Evolutionary conservation across 2,888 invertebrate species (phyloP).

Genomic region (Laothoe populi): DNA sequence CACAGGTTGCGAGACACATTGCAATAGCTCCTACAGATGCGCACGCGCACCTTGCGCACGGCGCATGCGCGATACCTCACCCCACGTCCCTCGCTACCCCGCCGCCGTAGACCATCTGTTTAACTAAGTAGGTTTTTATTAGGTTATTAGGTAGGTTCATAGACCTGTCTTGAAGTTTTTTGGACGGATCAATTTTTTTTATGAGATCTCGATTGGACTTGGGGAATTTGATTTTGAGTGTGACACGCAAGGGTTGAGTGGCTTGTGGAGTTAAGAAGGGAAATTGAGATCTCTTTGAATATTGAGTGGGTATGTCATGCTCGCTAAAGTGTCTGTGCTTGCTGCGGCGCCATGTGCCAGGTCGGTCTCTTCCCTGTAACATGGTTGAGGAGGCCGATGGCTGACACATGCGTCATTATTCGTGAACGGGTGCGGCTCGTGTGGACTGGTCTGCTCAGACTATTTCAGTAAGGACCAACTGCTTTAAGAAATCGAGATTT

Average conservation of each 20-base stretch:
- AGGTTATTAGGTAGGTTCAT: no score
- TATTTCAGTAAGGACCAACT: no score
- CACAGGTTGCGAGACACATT: constrained; percentile 22
- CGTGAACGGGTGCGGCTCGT: no score
- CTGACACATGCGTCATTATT: no score
- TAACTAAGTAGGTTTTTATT: constrained; percentile 30
- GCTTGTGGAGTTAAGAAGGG: neutral
- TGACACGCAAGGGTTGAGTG: neutral
- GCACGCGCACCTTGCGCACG: constrained; percentile 34
- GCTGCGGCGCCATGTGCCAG: no score
- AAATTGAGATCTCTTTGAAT: neutral
- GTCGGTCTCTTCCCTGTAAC: no score
- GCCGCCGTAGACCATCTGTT: constrained; percentile 32
- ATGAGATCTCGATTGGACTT: neutral
- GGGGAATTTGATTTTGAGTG: neutral
- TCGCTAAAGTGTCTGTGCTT: no score
- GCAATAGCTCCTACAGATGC: constrained; percentile 31
- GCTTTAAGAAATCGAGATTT: no score
- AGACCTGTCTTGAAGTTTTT: constrained; percentile 30
- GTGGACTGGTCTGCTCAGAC: no score
- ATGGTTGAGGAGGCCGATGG: no score
- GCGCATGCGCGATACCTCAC: constrained; percentile 16
- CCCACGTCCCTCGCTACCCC: neutral
- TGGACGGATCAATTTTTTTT: constrained; percentile 15
- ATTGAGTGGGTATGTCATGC: no score